Conservation (phyloP, 2,113 vertebrate species). For the Paramormyrops kingsleyae region DNA sequence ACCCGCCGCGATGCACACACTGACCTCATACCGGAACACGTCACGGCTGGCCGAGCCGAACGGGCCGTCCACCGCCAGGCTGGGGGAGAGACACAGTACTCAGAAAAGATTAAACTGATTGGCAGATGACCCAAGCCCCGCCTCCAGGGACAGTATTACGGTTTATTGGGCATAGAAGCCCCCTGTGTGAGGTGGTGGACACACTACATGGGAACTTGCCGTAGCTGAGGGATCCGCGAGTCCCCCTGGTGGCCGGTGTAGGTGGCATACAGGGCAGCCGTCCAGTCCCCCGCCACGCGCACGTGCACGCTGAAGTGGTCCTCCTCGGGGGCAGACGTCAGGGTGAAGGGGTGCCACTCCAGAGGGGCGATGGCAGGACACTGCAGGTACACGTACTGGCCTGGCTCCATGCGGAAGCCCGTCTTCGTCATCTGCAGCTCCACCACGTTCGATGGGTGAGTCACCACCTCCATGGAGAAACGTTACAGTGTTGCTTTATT, state of each 20-base stretch:
- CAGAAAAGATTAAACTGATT: background rate
- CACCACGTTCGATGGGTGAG: slow-evolving; percentile 61
- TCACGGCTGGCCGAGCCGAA: slow-evolving; percentile 60
- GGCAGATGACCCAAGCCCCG: background rate
- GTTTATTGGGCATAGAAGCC: no score
- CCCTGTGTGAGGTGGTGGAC: background rate
- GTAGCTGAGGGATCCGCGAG: background rate
- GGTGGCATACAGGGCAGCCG: slow-evolving; percentile 50
- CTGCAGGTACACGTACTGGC: slow-evolving; percentile 67
- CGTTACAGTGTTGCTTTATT: background rate
- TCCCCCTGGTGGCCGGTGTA: slow-evolving; percentile 42
- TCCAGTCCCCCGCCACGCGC: slow-evolving; percentile 60
- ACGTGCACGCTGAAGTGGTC: slow-evolving; percentile 69
- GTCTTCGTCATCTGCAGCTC: slow-evolving; percentile 68
- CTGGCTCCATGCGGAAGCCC: slow-evolving; percentile 62
- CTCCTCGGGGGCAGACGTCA: slow-evolving; percentile 70
- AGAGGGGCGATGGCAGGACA: slow-evolving; percentile 59
- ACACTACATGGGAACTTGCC: background rate
- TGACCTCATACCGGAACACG: slow-evolving; percentile 58
- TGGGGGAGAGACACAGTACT: slow-evolving; percentile 27
- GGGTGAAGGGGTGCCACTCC: slow-evolving; percentile 74
- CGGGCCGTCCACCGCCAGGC: slow-evolving; percentile 66
- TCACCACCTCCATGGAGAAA: slow-evolving; percentile 54
- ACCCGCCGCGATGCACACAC: slow-evolving; percentile 65
- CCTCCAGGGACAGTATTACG: background rate